Percentiles rank a stretch among this genome's conserved stretches.
These are phyloP conservation scores for Idaea straminata DNA, from an alignment of 2,888 invertebrate genomes.

Conservation along the genomic window DNA sequence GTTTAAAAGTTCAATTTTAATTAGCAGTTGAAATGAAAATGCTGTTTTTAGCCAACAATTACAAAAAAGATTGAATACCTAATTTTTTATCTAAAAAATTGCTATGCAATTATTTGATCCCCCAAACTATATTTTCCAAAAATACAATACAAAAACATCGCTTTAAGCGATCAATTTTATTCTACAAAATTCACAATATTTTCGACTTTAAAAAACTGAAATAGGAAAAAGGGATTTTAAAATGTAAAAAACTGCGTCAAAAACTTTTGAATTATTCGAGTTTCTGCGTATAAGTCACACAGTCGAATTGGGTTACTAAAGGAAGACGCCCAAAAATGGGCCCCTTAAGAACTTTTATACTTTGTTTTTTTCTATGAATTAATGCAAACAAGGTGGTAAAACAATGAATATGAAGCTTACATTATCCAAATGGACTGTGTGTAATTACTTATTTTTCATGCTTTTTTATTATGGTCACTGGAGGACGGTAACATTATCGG, in stretches of 20 bases:
- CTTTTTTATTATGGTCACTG: slow-evolving; percentile 57
- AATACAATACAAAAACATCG: slow-evolving; percentile 51
- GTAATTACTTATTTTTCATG: background rate
- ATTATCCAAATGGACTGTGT: background rate
- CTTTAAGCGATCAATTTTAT: slow-evolving; percentile 51
- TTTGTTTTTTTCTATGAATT: too few relatives aligned
- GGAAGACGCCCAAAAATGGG: too few relatives aligned
- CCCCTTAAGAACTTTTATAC: too few relatives aligned
- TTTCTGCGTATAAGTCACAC: slow-evolving; percentile 6
- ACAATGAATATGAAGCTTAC: background rate
- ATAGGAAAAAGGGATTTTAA: slow-evolving; percentile 30
- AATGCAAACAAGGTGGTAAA: background rate
- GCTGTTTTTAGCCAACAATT: too few relatives aligned
- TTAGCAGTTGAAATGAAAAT: too few relatives aligned
- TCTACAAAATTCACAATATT: slow-evolving; percentile 17
- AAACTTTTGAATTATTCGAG: slow-evolving; percentile 11
- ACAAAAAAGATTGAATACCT: too few relatives aligned
- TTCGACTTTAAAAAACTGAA: slow-evolving; percentile 32
- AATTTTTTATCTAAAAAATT: too few relatives aligned
- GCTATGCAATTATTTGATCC: background rate
- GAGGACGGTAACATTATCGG: slow-evolving; percentile 62
- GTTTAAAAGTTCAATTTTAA: too few relatives aligned
- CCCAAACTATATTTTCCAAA: background rate
- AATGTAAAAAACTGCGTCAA: slow-evolving; percentile 13
- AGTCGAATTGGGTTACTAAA: background rate